Evolutionary conservation across 2,888 invertebrate genomes (phyloP).

Genomic region (Athripsodes cinereus): DNA sequence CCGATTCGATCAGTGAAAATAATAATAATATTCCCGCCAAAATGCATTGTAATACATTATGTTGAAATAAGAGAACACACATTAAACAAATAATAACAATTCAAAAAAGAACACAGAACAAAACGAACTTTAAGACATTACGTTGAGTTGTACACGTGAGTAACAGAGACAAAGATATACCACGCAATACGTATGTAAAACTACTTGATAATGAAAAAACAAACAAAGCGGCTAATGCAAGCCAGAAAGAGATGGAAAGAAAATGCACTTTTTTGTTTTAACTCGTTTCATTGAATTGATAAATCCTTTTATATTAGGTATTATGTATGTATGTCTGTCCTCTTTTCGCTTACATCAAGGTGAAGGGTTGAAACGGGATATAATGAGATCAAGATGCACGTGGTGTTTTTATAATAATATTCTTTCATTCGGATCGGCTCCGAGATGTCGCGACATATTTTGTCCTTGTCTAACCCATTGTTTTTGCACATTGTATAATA

Average conservation of each 20-base stretch:
- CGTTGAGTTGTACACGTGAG: no score
- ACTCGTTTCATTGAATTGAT: constrained; percentile 13
- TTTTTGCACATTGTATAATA: not conserved
- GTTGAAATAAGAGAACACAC: constrained; percentile 1
- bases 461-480: constrained; percentile 38
- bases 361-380: not conserved
- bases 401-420: constrained; percentile 12
- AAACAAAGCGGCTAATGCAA: constrained; percentile 3
- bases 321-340: constrained; percentile 5
- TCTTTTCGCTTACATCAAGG: constrained; percentile 4
- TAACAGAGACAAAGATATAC: constrained; percentile 1
- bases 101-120: constrained; percentile 6
- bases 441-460: constrained; percentile 53
- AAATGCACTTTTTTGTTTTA: constrained; percentile 1
- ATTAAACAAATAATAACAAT: not conserved
- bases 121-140: constrained; percentile 1
- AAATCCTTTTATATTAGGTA: constrained; percentile 7
- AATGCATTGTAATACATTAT: constrained; percentile 17
- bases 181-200: not conserved
- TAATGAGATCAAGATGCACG: constrained; percentile 7
- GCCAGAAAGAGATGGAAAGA: constrained; percentile 12
- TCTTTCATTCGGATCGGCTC: constrained; percentile 31
- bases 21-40: constrained; percentile 20
- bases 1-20: constrained; percentile 17
- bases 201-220: not conserved